A percentile compares a stretch with the other conserved stretches of the same genome.
These are phyloP conservation scores for Lepetodrilus schrolli DNA, from an alignment of 2,888 invertebrate species.

Conservation along the genomic window DNA sequence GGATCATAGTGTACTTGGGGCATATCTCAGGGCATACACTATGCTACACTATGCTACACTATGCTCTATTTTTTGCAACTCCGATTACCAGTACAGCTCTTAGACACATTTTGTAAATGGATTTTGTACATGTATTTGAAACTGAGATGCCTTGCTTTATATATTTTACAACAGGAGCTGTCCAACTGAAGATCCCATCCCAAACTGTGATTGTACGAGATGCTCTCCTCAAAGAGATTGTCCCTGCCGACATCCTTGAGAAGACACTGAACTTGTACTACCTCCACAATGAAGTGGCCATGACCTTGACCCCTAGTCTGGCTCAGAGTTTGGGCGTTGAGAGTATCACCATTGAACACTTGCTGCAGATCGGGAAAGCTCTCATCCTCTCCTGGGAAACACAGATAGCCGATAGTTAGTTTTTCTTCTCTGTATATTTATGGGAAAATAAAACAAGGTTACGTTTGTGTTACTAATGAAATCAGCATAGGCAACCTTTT, in stretches of 20 bases:
- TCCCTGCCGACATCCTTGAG: slow-evolving; percentile 64
- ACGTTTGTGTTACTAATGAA: too few species aligned
- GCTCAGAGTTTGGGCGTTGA: slow-evolving; percentile 69
- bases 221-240: slow-evolving; percentile 63
- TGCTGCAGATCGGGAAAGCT: slow-evolving; percentile 68
- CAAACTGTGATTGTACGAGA: slow-evolving; percentile 68
- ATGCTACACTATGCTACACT: too few species aligned
- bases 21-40: too few species aligned
- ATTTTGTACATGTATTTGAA: not conserved
- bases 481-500: too few species aligned
- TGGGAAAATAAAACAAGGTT: too few species aligned
- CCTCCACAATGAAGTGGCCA: slow-evolving; percentile 65
- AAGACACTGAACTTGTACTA: slow-evolving; percentile 68
- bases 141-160: not conserved
- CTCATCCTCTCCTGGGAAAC: slow-evolving; percentile 39
- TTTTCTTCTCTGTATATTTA: too few species aligned
- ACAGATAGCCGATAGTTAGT: not conserved
- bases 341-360: slow-evolving; percentile 64
- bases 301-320: slow-evolving; percentile 58
- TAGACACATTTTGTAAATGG: too few species aligned
- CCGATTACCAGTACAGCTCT: too few species aligned
- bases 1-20: too few species aligned
- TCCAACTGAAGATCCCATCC: slow-evolving; percentile 70
- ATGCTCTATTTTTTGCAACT: too few species aligned
- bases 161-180: slow-evolving; percentile 43